phyloP scores from a whole-genome alignment of 2,113 vertebrate genomes.

The Forbesichthys papilliferus region DNA sequence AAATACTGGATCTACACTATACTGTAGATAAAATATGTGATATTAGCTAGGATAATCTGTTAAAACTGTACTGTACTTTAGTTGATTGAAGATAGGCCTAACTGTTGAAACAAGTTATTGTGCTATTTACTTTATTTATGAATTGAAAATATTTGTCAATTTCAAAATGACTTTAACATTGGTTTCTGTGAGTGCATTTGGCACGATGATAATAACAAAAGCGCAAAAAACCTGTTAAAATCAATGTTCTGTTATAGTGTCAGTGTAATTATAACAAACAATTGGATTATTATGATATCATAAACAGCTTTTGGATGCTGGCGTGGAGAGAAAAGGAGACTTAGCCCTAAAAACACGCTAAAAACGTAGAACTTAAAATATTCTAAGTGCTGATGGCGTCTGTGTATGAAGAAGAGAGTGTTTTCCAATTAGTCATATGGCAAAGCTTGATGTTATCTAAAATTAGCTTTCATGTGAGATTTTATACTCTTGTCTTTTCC shows the following conservation, averaged over 20 bases:
- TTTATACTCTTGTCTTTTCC: conserved; percentile 57
- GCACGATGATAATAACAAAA: conserved; percentile 12
- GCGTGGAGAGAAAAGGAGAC: conserved; percentile 52
- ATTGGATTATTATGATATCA: conserved; percentile 54
- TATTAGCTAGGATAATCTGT: not conserved
- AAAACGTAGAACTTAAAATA: conserved; percentile 54
- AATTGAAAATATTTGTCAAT: not conserved
- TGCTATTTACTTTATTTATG: too few species aligned
- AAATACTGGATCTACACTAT: too few species aligned
- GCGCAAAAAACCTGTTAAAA: conserved; percentile 35
- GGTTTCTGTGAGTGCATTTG: conserved; percentile 19
- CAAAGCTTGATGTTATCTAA: conserved; percentile 74
- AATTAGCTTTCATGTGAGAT: conserved; percentile 73
- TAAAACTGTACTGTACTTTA: conserved; percentile 1
- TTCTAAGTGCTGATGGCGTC: conserved; percentile 64
- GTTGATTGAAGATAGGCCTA: not conserved
- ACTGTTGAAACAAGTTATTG: not conserved
- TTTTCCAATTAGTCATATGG: conserved; percentile 75
- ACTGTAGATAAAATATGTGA: too few species aligned
- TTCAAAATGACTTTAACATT: conserved; percentile 13
- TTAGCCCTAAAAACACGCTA: conserved; percentile 53
- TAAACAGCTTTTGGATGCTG: conserved; percentile 47
- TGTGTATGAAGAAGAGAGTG: conserved; percentile 63
- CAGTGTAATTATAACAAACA: conserved; percentile 51
- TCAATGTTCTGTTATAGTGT: conserved; percentile 38